A percentile compares a stretch with the other conserved stretches of the same genome.
Conservation (phyloP, 92 coral and sea anemone species). For the Phenganax marumi region DNA sequence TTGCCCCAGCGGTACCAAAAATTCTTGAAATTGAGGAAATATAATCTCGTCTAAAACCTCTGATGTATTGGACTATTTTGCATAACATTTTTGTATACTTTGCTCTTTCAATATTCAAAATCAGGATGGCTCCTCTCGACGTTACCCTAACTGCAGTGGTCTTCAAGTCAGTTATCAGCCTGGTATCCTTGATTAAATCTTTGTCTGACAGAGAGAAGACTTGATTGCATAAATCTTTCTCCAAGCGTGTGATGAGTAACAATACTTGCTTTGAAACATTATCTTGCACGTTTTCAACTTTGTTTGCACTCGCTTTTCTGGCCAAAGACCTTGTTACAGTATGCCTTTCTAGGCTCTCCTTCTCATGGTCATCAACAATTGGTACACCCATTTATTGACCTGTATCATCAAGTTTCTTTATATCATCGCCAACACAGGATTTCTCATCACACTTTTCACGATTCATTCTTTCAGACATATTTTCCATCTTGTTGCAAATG, state of each 20-base stretch:
- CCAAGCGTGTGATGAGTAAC: conserved; percentile 7
- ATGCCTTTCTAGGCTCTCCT: not conserved
- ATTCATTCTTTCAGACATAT: not conserved
- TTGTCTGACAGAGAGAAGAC: not conserved
- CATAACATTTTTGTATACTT: conserved; percentile 14
- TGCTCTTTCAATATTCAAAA: conserved; percentile 15
- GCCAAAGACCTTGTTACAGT: conserved; percentile 14
- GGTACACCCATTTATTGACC: conserved; percentile 13
- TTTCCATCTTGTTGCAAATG: conserved; percentile 21
- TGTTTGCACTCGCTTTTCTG: conserved; percentile 12
- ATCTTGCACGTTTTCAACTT: conserved; percentile 9
- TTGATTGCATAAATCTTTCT: not conserved
- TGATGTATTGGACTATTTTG: conserved; percentile 7
- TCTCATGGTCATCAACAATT: not conserved
- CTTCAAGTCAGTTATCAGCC: conserved; percentile 16
- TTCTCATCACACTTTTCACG: conserved; percentile 15
- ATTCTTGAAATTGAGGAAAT: not conserved
- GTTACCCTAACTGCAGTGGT: conserved; percentile 9
- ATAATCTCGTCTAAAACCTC: conserved; percentile 15
- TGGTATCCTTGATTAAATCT: not conserved
- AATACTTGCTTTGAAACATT: conserved; percentile 11
- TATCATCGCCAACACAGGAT: not conserved
- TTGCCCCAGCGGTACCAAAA: not conserved
- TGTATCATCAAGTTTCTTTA: not conserved
- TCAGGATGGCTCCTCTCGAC: conserved; percentile 11